These are phyloP conservation scores for Drosophila quinaria DNA, from an alignment of 2,888 invertebrate genomes.

Conservation along the genomic window DNA sequence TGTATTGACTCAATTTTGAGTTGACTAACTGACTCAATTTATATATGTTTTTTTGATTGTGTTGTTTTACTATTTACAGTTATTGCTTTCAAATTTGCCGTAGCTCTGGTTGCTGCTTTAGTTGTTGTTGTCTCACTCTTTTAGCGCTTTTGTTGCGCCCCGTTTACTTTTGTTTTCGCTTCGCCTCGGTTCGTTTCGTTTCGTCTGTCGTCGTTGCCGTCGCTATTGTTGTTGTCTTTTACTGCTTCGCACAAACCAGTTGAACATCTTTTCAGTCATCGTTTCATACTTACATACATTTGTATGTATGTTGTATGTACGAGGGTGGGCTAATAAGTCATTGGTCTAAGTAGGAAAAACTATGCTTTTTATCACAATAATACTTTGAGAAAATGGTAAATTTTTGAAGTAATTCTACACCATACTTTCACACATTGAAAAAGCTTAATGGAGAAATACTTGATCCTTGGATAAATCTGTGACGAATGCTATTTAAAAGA, in stretches of 20 bases:
- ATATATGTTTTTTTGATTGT: conserved; percentile 42
- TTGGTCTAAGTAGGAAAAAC: not conserved
- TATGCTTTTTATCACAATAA: too few relatives aligned
- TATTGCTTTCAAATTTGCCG: conserved; percentile 24
- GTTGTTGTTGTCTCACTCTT: conserved; percentile 32
- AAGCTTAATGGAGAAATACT: not conserved
- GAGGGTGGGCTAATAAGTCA: not conserved
- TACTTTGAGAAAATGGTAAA: too few relatives aligned
- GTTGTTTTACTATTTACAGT: conserved; percentile 46
- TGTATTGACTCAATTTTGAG: conserved; percentile 46
- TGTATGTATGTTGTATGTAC: conserved; percentile 1
- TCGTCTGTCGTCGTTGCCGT: conserved; percentile 19
- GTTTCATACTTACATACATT: conserved; percentile 24
- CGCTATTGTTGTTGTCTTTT: conserved; percentile 56
- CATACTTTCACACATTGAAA: not conserved
- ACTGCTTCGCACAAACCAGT: conserved; percentile 71
- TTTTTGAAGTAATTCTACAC: not conserved
- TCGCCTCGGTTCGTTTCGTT: conserved; percentile 38
- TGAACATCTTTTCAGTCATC: conserved; percentile 66
- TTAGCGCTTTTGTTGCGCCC: conserved; percentile 60
- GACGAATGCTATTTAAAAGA: too few relatives aligned
- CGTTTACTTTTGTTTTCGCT: conserved; percentile 67
- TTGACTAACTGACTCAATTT: conserved; percentile 75
- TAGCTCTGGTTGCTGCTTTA: conserved; percentile 7
- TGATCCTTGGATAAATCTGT: not conserved